Conservation (phyloP, 2,797 vertebrate genomes). For the Macrochelys suwanniensis region DNA sequence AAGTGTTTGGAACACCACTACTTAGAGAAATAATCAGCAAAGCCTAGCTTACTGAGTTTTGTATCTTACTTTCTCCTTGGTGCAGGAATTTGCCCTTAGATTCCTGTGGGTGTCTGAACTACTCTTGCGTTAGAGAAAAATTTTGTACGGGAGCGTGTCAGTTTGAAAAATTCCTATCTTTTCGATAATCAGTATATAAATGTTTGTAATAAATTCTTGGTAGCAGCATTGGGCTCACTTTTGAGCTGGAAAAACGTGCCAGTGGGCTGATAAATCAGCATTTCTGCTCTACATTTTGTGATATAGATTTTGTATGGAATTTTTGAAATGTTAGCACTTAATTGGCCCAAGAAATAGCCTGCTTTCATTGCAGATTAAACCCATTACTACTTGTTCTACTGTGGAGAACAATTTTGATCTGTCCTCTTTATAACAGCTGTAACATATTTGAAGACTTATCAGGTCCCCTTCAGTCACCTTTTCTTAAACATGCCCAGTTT, state of each 20-base stretch:
- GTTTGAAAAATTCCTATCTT: neutral
- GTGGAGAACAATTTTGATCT: neutral
- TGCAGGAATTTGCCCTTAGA: constrained; percentile 33
- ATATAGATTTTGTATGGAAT: neutral
- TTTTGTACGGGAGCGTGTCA: neutral
- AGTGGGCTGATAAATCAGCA: neutral
- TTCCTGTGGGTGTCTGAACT: constrained; percentile 37
- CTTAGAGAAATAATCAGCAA: constrained; percentile 61
- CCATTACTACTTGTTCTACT: neutral
- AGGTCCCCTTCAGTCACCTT: neutral
- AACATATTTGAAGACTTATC: neutral
- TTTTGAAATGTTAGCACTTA: neutral
- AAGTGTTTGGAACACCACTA: constrained; percentile 62
- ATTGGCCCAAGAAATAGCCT: neutral
- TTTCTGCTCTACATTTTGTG: neutral
- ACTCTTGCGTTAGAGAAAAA: neutral
- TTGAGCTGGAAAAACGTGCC: neutral
- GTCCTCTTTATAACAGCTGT: neutral
- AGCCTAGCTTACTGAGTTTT: constrained; percentile 43
- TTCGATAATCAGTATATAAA: neutral
- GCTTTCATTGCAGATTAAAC: accelerated
- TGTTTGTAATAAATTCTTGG: neutral
- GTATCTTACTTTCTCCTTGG: neutral
- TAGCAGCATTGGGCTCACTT: neutral
- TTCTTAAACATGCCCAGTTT: neutral